Conservation (phyloP, 2,797 vertebrate species). For the Sebastes goodei region DNA sequence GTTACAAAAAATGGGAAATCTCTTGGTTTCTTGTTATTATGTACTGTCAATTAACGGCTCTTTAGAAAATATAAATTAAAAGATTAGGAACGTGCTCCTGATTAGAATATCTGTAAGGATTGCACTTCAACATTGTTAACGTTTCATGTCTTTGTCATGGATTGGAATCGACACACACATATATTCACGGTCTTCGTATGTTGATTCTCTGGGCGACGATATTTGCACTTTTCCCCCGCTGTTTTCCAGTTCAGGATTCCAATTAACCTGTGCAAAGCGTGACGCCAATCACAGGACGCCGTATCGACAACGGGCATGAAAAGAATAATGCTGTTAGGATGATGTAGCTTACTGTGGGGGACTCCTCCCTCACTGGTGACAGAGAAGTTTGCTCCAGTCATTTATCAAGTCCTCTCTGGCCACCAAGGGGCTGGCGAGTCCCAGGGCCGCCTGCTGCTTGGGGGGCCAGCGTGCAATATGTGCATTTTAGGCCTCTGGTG, state of each 20-base stretch:
- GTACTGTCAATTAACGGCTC: not conserved
- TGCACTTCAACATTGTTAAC: slow-evolving; percentile 54
- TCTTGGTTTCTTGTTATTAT: not conserved
- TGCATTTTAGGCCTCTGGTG: slow-evolving; percentile 90
- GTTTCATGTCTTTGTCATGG: slow-evolving; percentile 44
- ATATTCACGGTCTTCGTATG: slow-evolving; percentile 46
- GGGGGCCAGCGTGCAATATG: slow-evolving; percentile 79
- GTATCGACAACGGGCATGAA: slow-evolving; percentile 77
- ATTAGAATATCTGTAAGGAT: slow-evolving; percentile 11
- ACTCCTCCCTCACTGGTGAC: slow-evolving; percentile 79
- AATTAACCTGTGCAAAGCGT: slow-evolving; percentile 84
- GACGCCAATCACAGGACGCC: slow-evolving; percentile 79
- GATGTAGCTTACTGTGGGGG: slow-evolving; percentile 76
- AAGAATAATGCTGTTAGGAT: slow-evolving; percentile 80
- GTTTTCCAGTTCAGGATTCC: slow-evolving; percentile 85
- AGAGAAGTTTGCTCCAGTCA: slow-evolving; percentile 84
- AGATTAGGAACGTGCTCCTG: not conserved
- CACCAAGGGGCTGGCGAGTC: slow-evolving; percentile 72
- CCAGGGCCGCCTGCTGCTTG: slow-evolving; percentile 82
- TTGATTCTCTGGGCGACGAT: slow-evolving; percentile 70
- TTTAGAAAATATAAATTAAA: not conserved
- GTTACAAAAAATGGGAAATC: not conserved
- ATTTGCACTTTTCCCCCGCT: slow-evolving; percentile 74
- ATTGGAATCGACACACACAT: slow-evolving; percentile 59
- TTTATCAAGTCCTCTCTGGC: slow-evolving; percentile 87